These are phyloP conservation scores for Tipula vernalis DNA, from an alignment of 2,888 invertebrate species.

Conservation along the genomic window DNA sequence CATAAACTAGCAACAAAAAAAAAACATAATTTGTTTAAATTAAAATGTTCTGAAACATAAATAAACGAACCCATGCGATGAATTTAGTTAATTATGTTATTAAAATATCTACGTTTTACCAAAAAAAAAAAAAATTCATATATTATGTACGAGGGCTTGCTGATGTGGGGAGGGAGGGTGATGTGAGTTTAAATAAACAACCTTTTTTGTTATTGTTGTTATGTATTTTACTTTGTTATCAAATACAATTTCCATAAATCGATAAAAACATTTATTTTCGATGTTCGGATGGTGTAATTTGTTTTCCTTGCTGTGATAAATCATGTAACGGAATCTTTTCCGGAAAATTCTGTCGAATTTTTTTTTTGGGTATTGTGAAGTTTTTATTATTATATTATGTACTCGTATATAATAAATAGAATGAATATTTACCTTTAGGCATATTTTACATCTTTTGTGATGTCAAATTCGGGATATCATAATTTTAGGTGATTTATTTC, in stretches of 20 bases:
- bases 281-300: not conserved
- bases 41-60: not conserved
- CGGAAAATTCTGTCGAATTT: not conserved
- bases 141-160: not conserved
- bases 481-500: not conserved
- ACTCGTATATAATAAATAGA: not conserved
- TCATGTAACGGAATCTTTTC: not conserved
- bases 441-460: not conserved
- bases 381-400: not conserved
- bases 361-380: not conserved
- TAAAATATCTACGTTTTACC: not conserved
- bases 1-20: not conserved
- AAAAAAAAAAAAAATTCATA: not conserved
- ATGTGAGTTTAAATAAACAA: not conserved
- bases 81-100: not conserved
- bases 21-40: not conserved
- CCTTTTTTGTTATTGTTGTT: not conserved
- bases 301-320: not conserved
- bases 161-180: not conserved
- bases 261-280: not conserved
- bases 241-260: not conserved
- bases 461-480: not conserved
- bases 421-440: not conserved
- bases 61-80: not conserved
- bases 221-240: not conserved